Percentiles rank a stretch among this genome's conserved stretches.
Evolutionary conservation across 2,113 vertebrate species (phyloP).

Genomic region (Zosterops hypoxanthus): DNA sequence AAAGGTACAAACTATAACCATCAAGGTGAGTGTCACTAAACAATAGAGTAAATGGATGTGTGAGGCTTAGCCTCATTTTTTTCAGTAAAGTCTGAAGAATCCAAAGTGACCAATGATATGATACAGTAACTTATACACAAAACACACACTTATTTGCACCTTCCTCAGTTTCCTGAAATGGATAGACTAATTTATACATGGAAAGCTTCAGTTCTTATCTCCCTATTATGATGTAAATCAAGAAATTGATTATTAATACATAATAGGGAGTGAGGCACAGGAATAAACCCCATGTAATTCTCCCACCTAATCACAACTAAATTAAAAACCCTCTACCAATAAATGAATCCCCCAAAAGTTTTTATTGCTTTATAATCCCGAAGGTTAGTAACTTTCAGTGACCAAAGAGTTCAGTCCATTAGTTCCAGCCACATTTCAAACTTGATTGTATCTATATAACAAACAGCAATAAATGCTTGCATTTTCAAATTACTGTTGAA

Average conservation of each 20-base stretch:
- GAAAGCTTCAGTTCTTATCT: not conserved
- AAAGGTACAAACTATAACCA: not conserved
- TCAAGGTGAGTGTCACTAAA: not conserved
- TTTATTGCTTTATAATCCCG: not conserved
- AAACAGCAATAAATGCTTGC: not conserved
- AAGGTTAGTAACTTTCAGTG: not conserved
- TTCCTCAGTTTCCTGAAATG: not conserved
- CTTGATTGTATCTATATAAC: not conserved
- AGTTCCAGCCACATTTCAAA: not conserved
- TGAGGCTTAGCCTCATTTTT: not conserved
- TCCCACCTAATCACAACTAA: not conserved
- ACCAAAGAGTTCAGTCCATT: not conserved
- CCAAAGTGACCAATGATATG: not conserved
- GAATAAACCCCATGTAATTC: not conserved
- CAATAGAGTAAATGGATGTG: not conserved
- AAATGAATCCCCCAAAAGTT: fast-evolving
- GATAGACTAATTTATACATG: not conserved
- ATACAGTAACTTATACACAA: not conserved
- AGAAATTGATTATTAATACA: not conserved
- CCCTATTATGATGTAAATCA: not conserved
- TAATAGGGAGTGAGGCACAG: not conserved
- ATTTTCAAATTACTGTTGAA: not conserved
- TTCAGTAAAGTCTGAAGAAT: not conserved
- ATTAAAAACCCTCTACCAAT: not conserved
- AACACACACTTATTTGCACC: not conserved